Percentiles rank a stretch among this genome's conserved stretches.
phyloP scores from a whole-genome alignment of 2,888 invertebrate genomes.

The Sesia apiformis region DNA sequence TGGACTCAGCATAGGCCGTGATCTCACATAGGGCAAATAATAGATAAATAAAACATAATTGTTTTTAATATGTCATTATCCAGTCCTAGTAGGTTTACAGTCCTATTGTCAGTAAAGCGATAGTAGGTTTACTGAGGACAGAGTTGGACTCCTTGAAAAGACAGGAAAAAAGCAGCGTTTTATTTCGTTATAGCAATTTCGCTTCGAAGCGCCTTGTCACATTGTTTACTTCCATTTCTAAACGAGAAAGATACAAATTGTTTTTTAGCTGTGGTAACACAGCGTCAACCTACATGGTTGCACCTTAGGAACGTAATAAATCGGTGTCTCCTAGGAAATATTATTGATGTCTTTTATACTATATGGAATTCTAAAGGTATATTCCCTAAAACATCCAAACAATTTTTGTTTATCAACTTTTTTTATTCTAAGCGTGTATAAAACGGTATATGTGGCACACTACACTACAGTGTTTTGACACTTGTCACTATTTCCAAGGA shows the following conservation, averaged over 20 bases:
- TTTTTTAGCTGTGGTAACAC: constrained; percentile 27
- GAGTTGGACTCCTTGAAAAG: no score
- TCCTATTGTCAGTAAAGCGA: no score
- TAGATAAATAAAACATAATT: no score
- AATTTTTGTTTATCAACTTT: constrained; percentile 26
- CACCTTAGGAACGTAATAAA: constrained; percentile 57
- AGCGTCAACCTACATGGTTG: constrained; percentile 19
- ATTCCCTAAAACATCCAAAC: not conserved
- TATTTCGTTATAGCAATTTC: not conserved
- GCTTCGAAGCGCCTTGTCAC: not conserved
- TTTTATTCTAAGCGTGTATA: constrained; percentile 6
- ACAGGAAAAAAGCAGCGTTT: no score
- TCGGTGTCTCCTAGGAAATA: constrained; percentile 72
- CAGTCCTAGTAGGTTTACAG: no score
- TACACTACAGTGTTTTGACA: constrained; percentile 60
- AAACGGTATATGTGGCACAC: constrained; percentile 56
- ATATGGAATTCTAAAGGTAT: constrained; percentile 20
- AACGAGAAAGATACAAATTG: not conserved
- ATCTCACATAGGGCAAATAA: no score
- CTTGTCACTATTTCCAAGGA: constrained; percentile 38
- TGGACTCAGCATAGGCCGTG: no score
- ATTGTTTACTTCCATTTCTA: not conserved
- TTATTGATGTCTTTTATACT: constrained; percentile 53
- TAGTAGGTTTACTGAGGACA: no score
- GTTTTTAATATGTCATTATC: no score